Base-by-base conservation (phyloP, 2,797 vertebrate genomes). In the Liparis tanakae region DNA sequence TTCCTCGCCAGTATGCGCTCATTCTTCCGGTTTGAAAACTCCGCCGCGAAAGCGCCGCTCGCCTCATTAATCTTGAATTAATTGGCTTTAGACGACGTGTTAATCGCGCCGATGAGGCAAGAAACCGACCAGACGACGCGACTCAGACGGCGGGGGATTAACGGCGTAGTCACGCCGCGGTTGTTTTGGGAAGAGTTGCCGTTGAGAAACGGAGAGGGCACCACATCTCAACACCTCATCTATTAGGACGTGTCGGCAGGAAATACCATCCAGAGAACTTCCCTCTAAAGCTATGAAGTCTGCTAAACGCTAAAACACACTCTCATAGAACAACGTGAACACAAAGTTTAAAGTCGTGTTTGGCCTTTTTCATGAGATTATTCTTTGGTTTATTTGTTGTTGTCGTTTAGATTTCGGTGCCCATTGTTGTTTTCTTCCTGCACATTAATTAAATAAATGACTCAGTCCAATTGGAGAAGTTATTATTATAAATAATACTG, bases 201-300 rank as follows among this genome's bases (percentile, higher is more conserved):
- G 69, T 67, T 74, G 67, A 81, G 25, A 41, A 81, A 78, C 72
- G 67, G 64, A 63, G 44, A 59, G 36, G 66, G 80, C 57, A 72
- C 70, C 59, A 30, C 70, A 70, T 83, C 64, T 84, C 83, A 71
- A 30, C 91, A 82, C 84, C 74, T 86, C 74, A 78, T 88, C 82
- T 59, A 72, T 89, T 77, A 36, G 33, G 62, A 78, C 0, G 33
- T 79, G 79, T 84, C 73, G 57, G 71, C 54, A n/a, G 50, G 64
- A 76, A 80, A 82, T 83, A 22, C 71, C 76, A 66, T 78, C 63
- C 58, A 20, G 3, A 60, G 84, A 79, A 70, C 22, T 61, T 37
- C 2, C 37, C 54, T 66, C 36, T 43, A 56, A 77, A 53, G 10
- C 53, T 58, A 9, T 66, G 41, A 72, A 60, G 48, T 80, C n/a